Conservation (phyloP, 2,113 vertebrate species). For the Suncus etruscus region DNA sequence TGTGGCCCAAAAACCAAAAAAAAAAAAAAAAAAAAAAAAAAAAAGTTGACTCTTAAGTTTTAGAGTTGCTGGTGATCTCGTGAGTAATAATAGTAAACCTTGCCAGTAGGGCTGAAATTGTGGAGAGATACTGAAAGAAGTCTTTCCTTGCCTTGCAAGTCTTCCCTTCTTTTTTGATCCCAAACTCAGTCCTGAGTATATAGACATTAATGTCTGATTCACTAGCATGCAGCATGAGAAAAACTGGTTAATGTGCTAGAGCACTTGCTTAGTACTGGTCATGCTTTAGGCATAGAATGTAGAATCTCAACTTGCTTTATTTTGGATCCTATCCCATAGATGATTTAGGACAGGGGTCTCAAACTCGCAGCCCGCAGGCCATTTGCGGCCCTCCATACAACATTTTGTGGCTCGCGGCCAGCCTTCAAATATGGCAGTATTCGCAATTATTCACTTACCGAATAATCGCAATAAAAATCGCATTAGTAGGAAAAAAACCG, state of each 20-base stretch:
- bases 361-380: no score
- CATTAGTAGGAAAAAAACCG: no score
- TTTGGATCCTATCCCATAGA: background rate
- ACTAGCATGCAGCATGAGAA: background rate
- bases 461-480: no score
- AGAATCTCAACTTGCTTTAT: constrained; percentile 2
- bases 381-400: no score
- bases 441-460: no score
- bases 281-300: background rate
- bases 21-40: no score
- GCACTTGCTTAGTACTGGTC: background rate
- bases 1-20: no score
- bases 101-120: background rate
- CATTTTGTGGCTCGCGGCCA: no score
- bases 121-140: background rate
- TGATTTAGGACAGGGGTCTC: no score
- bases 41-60: no score
- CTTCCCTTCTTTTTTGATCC: background rate
- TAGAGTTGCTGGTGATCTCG: background rate
- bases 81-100: background rate
- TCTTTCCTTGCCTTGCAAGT: background rate
- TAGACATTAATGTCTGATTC: background rate
- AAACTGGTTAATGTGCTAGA: background rate
- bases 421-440: no score
- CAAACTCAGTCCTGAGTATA: background rate